A percentile compares a stretch with the other conserved stretches of the same genome.
These are phyloP conservation scores for Gavia stellata DNA, from an alignment of 2,113 vertebrate genomes.

Conservation along the genomic window DNA sequence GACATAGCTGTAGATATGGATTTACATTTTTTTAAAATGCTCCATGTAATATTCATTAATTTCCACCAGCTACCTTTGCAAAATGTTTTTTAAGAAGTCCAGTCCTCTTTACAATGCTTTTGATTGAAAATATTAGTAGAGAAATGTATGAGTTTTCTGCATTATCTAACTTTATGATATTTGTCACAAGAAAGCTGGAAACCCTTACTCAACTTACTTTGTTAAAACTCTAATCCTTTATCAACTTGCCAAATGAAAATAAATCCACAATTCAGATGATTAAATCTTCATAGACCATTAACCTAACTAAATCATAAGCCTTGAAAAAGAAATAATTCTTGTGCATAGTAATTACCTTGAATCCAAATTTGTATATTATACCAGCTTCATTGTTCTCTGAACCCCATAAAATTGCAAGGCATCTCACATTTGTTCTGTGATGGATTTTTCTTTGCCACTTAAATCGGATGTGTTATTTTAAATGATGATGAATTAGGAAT, in stretches of 20 bases:
- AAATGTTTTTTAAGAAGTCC: neutral
- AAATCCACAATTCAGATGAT: neutral
- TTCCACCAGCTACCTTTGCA: neutral
- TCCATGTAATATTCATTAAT: neutral
- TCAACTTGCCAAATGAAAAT: neutral
- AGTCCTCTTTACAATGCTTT: neutral
- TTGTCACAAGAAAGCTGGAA: neutral
- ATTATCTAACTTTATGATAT: neutral
- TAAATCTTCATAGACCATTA: neutral
- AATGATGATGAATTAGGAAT: neutral
- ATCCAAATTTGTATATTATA: neutral
- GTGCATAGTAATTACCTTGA: neutral
- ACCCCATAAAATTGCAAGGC: neutral
- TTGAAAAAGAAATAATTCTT: neutral
- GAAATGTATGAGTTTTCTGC: neutral
- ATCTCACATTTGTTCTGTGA: neutral
- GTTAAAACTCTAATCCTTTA: neutral
- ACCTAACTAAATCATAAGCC: neutral
- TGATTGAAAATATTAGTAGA: neutral
- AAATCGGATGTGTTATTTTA: neutral
- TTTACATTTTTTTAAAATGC: neutral
- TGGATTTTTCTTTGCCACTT: neutral
- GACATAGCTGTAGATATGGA: neutral
- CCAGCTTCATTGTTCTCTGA: neutral
- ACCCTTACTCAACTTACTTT: neutral